Conservation (phyloP, 2,888 invertebrate species). For the Mayetiola destructor region DNA sequence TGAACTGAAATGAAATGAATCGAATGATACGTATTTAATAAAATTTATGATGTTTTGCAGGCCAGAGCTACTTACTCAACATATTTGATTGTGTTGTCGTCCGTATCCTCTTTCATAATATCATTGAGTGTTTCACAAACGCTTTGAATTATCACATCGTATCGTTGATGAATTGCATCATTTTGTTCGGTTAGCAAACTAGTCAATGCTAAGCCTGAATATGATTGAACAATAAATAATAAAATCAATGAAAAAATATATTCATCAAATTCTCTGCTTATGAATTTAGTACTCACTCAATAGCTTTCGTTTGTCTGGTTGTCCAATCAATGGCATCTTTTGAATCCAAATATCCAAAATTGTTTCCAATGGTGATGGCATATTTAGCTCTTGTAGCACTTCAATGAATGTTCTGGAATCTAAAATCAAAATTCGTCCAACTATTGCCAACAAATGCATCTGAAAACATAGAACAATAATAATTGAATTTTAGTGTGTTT, state of each 20-base stretch:
- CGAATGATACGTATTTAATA: not conserved
- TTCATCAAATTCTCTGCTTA: slow-evolving; percentile 22
- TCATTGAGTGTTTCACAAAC: slow-evolving; percentile 67
- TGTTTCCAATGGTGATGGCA: slow-evolving; percentile 51
- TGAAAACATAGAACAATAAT: no score
- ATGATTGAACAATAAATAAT: not conserved
- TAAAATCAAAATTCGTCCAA: slow-evolving; percentile 61
- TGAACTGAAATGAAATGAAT: slow-evolving; percentile 30
- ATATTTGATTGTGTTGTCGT: slow-evolving; percentile 43
- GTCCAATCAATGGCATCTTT: slow-evolving; percentile 62
- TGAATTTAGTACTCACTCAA: slow-evolving; percentile 46
- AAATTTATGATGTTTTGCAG: not conserved
- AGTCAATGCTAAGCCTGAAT: slow-evolving; percentile 42
- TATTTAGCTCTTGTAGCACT: slow-evolving; percentile 36
- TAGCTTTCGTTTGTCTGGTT: slow-evolving; percentile 69
- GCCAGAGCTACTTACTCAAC: slow-evolving; percentile 39
- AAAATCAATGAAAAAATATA: slow-evolving; percentile 2
- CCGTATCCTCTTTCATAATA: slow-evolving; percentile 49
- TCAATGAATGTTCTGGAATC: slow-evolving; percentile 50
- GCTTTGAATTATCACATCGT: slow-evolving; percentile 56
- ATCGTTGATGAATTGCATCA: slow-evolving; percentile 51
- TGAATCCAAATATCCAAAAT: slow-evolving; percentile 66
- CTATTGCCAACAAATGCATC: slow-evolving; percentile 59
- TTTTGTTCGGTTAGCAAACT: slow-evolving; percentile 55
- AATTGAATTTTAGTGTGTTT: no score